A percentile compares a stretch with the other conserved stretches of the same genome.
Evolutionary conservation across 2,888 invertebrate species (phyloP).

Genomic region (Theretra japonica): DNA sequence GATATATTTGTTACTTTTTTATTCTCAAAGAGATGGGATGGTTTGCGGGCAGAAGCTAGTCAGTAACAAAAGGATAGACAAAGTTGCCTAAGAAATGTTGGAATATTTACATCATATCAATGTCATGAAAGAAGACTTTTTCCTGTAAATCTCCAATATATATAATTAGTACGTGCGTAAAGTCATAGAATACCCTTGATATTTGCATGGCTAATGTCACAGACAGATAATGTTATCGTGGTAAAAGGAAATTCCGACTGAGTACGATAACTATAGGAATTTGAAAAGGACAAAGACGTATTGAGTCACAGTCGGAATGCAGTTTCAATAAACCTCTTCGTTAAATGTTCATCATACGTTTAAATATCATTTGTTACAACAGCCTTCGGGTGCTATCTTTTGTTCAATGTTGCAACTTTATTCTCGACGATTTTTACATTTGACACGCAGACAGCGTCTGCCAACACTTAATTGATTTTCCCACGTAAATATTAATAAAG

Average conservation of each 20-base stretch:
- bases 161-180: constrained; percentile 30
- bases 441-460: background rate
- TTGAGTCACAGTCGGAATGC: constrained; percentile 57
- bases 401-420: constrained; percentile 28
- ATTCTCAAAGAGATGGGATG: too few species aligned
- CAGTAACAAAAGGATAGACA: too few species aligned
- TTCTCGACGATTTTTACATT: constrained; percentile 13
- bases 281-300: constrained; percentile 46
- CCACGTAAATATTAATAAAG: background rate
- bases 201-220: constrained; percentile 56
- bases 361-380: constrained; percentile 3
- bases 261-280: constrained; percentile 48
- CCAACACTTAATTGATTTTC: background rate
- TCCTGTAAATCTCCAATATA: background rate
- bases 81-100: background rate
- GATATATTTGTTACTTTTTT: too few species aligned
- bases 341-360: constrained; percentile 36
- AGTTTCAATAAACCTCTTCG: constrained; percentile 53
- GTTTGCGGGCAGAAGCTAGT: too few species aligned
- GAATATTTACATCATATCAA: background rate
- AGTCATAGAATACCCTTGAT: constrained; percentile 53
- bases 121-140: background rate
- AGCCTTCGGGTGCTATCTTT: background rate
- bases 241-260: constrained; percentile 63
- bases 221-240: constrained; percentile 55